phyloP scores from a whole-genome alignment of 2,888 invertebrate genomes.

The Drosophila peninsularis region DNA sequence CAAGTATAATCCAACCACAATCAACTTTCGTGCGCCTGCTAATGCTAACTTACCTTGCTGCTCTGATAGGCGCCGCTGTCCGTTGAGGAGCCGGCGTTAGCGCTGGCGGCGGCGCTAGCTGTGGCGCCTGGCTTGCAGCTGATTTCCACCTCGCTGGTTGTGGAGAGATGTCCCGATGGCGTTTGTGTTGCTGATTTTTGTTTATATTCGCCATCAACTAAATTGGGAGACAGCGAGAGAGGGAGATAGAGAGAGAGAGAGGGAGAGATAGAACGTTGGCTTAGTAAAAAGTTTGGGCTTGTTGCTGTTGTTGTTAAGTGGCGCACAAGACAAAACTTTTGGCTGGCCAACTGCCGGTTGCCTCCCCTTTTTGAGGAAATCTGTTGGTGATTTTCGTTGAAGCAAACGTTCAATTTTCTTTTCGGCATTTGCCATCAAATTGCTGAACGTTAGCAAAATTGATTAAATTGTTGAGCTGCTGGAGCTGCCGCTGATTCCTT shows the following conservation, averaged over 20 bases:
- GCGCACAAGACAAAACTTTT: conserved; percentile 60
- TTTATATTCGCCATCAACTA: conserved; percentile 89
- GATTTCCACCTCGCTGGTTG: conserved; percentile 85
- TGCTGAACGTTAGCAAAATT: conserved; percentile 77
- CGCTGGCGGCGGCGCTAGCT: conserved; percentile 63
- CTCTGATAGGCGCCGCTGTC: conserved; percentile 81
- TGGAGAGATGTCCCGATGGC: conserved; percentile 86
- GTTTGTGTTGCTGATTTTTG: conserved; percentile 89
- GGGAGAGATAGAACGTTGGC: conserved; percentile 32
- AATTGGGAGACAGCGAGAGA: conserved; percentile 22
- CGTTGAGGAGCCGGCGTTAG: conserved; percentile 56
- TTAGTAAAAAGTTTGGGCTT: conserved; percentile 64
- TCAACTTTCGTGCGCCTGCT: background rate
- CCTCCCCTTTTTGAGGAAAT: conserved; percentile 36
- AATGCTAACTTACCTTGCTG: conserved; percentile 78
- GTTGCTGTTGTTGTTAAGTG: conserved; percentile 58
- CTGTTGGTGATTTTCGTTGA: conserved; percentile 64
- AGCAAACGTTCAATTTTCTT: conserved; percentile 64
- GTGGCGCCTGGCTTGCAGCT: conserved; percentile 82
- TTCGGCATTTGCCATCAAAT: conserved; percentile 58
- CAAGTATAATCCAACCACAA: background rate
- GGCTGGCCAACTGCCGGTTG: conserved; percentile 29
- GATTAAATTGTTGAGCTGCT: conserved; percentile 74
- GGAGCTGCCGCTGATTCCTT: conserved; percentile 64
- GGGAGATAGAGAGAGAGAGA: background rate